phyloP scores from a whole-genome alignment of 1,140 invertebrate species.

The Cotesia typhae region DNA sequence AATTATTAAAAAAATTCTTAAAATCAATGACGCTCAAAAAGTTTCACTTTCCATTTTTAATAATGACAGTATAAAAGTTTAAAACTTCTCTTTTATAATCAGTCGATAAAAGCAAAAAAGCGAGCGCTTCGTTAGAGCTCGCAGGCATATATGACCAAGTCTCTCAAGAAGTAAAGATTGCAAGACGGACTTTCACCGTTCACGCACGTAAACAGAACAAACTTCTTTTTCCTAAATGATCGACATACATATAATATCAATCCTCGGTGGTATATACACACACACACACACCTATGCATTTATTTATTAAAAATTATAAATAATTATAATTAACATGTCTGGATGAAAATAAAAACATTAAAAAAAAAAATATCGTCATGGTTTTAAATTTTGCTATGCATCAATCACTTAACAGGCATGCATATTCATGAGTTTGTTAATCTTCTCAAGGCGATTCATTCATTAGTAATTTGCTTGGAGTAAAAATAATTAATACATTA shows the following conservation, averaged over 20 bases:
- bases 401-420: no score
- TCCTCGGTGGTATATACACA: background rate
- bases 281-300: background rate
- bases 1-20: background rate
- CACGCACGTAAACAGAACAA: conserved; percentile 35
- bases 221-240: conserved; percentile 28
- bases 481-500: no score
- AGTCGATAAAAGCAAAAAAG: background rate
- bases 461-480: no score
- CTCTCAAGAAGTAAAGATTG: conserved; percentile 1
- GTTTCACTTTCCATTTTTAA: conserved; percentile 16
- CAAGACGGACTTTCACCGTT: conserved; percentile 37
- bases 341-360: no score
- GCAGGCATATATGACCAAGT: conserved; percentile 20
- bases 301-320: background rate
- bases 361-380: no score
- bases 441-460: no score
- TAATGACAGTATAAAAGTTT: background rate
- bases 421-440: no score
- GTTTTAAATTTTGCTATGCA: no score
- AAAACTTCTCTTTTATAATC: background rate
- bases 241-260: background rate
- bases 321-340: background rate
- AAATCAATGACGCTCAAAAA: conserved; percentile 13
- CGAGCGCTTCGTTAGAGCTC: conserved; percentile 9